Base-by-base conservation (phyloP, 2,888 invertebrate species). In the Mesoligia furuncula region DNA sequence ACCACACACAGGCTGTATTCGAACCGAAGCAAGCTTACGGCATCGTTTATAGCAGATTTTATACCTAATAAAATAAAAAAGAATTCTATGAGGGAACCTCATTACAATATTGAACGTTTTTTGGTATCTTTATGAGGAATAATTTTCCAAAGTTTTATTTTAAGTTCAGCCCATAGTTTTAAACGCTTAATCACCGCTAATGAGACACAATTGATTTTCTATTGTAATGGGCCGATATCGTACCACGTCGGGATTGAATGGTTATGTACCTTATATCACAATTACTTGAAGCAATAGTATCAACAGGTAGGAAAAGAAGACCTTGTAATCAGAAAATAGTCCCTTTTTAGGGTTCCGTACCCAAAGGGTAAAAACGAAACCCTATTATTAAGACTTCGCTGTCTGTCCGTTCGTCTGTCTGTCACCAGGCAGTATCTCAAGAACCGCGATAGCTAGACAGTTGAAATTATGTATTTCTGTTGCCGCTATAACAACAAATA, bases 31-130 rank as follows among this genome's bases (percentile, higher is more conserved):
- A 61, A 61, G 72, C 59, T 66, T 82, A 66, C 20, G 15, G 39
- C 11, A 65, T 54, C 27, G 13, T 80, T 80, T 68, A 59, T 54
- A 64, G 42, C 51, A n/a, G n/a, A 77, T 83, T 36, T 70, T 54
- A 54, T 66, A 42, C 17, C 8, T 45, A 45, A 62, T 70, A 27
- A 62, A 69, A 61, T 61, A 61, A 42, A n/a, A 48, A 51, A 8
- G 11, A 61, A 31, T 69, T 77, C 1, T n/a, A 36, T 17, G 1
- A 31, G n/a, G n/a, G 42, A 42, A 51, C 8, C 48, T 79, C 48
- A 59, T 79, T 79, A 48, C 8, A 57, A 59, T 78, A 66, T 57
- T 57, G 27, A 45, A 77, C 42, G 24, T 48, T 54, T 48, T 66
- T n/a, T 17, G 6, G 3, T 27, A 39, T 39, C 48, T 67, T 59